Evolutionary conservation across 1,140 invertebrate species (phyloP).

Genomic region (Drosophila ananassae): DNA sequence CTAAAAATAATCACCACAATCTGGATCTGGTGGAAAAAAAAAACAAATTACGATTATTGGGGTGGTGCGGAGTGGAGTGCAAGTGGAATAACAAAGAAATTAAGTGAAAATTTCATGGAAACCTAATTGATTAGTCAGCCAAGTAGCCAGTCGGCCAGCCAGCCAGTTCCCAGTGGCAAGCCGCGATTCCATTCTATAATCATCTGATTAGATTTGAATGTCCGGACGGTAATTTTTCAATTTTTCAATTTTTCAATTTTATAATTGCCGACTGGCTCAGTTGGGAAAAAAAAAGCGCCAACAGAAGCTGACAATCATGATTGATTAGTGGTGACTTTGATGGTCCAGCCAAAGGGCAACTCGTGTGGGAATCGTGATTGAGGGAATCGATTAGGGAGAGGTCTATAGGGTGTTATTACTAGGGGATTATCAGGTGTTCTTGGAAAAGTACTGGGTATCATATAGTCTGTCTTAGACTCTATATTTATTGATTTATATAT

Average conservation of each 20-base stretch:
- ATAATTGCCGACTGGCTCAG: conserved; percentile 27
- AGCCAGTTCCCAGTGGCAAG: not conserved
- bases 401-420: too few species aligned
- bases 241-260: conserved; percentile 16
- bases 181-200: conserved; percentile 25
- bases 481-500: too few species aligned
- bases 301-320: not conserved
- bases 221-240: conserved; percentile 32
- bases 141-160: not conserved
- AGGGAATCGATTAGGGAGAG: not conserved
- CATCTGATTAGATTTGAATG: conserved; percentile 39
- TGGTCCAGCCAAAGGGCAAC: conserved; percentile 2
- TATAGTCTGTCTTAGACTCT: too few species aligned
- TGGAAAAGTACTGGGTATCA: too few species aligned
- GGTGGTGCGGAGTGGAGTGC: conserved; percentile 14
- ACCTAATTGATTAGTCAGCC: conserved; percentile 43
- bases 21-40: conserved; percentile 19
- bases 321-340: not conserved
- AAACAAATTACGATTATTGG: conserved; percentile 28
- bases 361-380: conserved; percentile 25
- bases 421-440: too few species aligned
- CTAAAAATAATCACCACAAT: conserved; percentile 27
- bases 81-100: conserved; percentile 22
- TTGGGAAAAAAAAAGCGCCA: conserved; percentile 12
- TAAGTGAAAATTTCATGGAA: conserved; percentile 28